phyloP scores from a whole-genome alignment of 2,797 vertebrate species.

The Pelodytes ibericus region DNA sequence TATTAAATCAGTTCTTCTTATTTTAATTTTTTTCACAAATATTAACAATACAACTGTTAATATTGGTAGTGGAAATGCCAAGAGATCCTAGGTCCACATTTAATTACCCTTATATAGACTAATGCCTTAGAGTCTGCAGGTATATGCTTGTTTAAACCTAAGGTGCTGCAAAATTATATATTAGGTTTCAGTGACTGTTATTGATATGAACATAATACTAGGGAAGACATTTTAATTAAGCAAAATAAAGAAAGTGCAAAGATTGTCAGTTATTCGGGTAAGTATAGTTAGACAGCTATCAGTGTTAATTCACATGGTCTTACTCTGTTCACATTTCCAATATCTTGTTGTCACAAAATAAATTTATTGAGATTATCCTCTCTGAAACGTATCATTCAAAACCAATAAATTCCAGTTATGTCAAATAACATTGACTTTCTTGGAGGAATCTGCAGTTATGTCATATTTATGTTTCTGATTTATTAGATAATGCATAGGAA shows the following conservation, averaged over 20 bases:
- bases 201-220: not conserved
- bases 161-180: no score
- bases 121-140: not conserved
- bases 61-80: no score
- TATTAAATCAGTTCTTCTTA: no score
- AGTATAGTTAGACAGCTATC: conserved; percentile 12
- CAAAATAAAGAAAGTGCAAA: not conserved
- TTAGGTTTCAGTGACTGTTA: no score
- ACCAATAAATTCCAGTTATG: conserved; percentile 23
- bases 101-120: not conserved
- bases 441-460: conserved; percentile 15
- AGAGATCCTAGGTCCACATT: no score
- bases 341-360: conserved; percentile 9
- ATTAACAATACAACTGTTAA: no score
- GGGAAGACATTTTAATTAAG: conserved; percentile 13
- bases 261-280: not conserved
- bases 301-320: not conserved
- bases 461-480: conserved; percentile 25
- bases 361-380: conserved; percentile 32
- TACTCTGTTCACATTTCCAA: conserved; percentile 13
- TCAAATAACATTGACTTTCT: conserved; percentile 28
- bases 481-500: conserved; percentile 22
- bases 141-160: not conserved
- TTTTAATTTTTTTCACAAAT: no score
- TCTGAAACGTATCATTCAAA: conserved; percentile 11